Evolutionary conservation across 2,888 invertebrate species (phyloP).

Genomic region (Xestia xanthographa): DNA sequence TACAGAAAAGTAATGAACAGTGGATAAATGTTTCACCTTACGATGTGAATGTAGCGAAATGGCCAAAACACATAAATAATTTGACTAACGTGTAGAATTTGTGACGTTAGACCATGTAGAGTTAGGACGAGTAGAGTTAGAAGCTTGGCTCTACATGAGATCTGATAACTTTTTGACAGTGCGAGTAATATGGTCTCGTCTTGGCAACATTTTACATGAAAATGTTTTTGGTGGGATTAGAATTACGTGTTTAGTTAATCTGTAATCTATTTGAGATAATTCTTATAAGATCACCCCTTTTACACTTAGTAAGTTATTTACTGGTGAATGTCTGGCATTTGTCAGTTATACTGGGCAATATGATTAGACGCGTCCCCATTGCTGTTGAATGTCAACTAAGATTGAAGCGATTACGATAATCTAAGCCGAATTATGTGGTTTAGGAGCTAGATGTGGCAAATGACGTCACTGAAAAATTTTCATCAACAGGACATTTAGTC

Average conservation of each 20-base stretch:
- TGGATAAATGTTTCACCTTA: too few species aligned
- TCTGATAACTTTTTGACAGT: too few species aligned
- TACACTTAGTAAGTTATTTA: conserved; percentile 7
- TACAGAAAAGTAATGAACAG: too few species aligned
- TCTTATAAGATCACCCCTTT: conserved; percentile 17
- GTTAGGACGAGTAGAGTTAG: too few species aligned
- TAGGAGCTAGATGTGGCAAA: not conserved
- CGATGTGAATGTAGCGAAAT: too few species aligned
- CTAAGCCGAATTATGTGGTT: conserved; percentile 8
- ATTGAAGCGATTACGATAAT: not conserved
- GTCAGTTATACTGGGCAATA: conserved; percentile 30
- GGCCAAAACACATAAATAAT: too few species aligned
- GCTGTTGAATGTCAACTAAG: conserved; percentile 24
- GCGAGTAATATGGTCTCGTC: too few species aligned
- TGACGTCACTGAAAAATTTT: conserved; percentile 32
- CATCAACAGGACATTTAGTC: not conserved
- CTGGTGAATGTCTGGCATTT: conserved; percentile 33
- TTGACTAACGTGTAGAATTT: too few species aligned
- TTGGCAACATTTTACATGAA: too few species aligned
- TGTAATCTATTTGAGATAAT: conserved; percentile 5
- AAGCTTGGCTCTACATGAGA: too few species aligned
- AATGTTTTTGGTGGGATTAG: too few species aligned
- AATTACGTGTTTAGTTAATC: not conserved
- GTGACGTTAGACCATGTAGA: too few species aligned
- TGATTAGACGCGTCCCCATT: conserved; percentile 13